Percentiles rank a stretch among this genome's conserved stretches.
phyloP scores from a whole-genome alignment of 2,888 invertebrate genomes.

The Aquatica leii region DNA sequence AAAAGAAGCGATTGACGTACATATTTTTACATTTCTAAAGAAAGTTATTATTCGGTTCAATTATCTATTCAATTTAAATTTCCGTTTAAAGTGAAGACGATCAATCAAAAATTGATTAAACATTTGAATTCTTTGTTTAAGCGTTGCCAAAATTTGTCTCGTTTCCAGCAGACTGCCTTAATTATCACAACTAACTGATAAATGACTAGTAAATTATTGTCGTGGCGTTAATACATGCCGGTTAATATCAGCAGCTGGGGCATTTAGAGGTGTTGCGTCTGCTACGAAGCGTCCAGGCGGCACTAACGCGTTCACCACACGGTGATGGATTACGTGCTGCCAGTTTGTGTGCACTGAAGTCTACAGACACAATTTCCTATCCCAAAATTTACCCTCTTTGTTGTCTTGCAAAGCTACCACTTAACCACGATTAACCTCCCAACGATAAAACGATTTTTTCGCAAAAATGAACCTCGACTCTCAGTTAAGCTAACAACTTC shows the following conservation, averaged over 20 bases:
- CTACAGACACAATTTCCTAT: slow-evolving; percentile 26
- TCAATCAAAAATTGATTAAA: background rate
- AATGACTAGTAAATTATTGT: slow-evolving; percentile 18
- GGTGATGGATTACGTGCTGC: slow-evolving; percentile 37
- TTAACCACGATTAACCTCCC: slow-evolving; percentile 31
- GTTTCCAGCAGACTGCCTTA: slow-evolving; percentile 7
- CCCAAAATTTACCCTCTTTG: slow-evolving; percentile 27
- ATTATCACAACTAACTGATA: slow-evolving; percentile 30
- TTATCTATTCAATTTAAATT: background rate
- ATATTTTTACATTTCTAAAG: too few relatives aligned
- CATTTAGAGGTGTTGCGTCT: slow-evolving; percentile 23
- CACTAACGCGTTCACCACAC: slow-evolving; percentile 38
- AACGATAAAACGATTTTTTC: slow-evolving; percentile 20
- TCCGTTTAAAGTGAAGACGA: background rate
- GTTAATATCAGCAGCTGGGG: slow-evolving; percentile 27
- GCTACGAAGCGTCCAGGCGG: slow-evolving; percentile 30
- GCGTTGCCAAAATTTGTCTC: background rate
- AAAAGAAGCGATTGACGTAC: background rate
- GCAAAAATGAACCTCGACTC: slow-evolving; percentile 15
- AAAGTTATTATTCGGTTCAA: too few relatives aligned
- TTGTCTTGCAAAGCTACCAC: slow-evolving; percentile 25
- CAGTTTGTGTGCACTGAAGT: slow-evolving; percentile 23
- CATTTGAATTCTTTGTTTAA: too few relatives aligned
- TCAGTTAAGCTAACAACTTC: slow-evolving; percentile 3
- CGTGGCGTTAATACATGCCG: slow-evolving; percentile 24